Base-by-base conservation (phyloP, 2,888 invertebrate genomes). In the Hydraecia micacea region DNA sequence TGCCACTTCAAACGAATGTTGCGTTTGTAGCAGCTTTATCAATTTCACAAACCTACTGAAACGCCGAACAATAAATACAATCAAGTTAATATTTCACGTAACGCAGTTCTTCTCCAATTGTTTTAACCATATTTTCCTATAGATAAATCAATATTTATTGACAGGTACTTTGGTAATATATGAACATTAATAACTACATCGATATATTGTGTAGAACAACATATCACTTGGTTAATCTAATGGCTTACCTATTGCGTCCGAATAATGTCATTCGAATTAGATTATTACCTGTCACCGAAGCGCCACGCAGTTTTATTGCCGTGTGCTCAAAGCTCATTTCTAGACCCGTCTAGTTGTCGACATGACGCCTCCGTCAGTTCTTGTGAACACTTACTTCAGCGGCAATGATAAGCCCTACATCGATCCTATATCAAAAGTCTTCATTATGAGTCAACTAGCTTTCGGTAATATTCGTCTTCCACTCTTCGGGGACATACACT, bases 331-430 rank as follows among this genome's bases (percentile, higher is more conserved):
- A 73, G 58, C 25, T 72, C 79, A 88, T 63, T 84, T 76, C 70
- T n/a, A 65, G 55, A 67, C 42, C 58, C 69, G 74, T 63, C 32
- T 32, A 74, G 74, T 73, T 46, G 71, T 49, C 81, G 77, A 76
- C 75, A 91, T 93, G 94, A 82, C 92, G 90, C 89, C 91, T 67
- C 91, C 91, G 15, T 82, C 87, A 8, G 90, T 92, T 62, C 91
- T 89, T 55, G 90, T 93, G 32, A 94, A 95, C 73, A 92, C 92
- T n/a, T 93, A 92, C 71, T 80, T 94, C 18, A 81, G 89, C 74
- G 83, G 87, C 73, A 84, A 84, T 67, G 84, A 88, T 11, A 90
- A 89, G 75, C 83, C 80, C 0, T 89, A 88, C 65, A 83, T 93
- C 42, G 94, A 95, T 77, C 71, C 78, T 25, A 81, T 94, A 76